These are phyloP conservation scores for Geotrypetes seraphini DNA, from an alignment of 2,797 vertebrate genomes.

Conservation along the genomic window DNA sequence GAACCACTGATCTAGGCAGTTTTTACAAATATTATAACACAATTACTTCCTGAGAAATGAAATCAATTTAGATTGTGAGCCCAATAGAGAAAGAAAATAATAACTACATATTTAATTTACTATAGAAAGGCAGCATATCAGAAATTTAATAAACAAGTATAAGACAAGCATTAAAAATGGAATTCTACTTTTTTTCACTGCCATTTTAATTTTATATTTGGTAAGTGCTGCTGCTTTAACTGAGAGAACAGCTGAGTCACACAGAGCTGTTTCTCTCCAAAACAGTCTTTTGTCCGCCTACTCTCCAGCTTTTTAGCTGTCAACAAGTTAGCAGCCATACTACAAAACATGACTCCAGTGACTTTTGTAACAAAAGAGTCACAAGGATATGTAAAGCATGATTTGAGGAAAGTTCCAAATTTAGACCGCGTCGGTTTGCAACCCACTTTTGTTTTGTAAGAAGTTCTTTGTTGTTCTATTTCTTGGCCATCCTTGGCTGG, in stretches of 20 bases:
- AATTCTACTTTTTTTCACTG: too few relatives aligned
- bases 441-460: not conserved
- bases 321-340: conserved; percentile 22
- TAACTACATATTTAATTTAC: too few relatives aligned
- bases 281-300: conserved; percentile 8
- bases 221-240: too few relatives aligned
- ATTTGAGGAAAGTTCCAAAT: conserved; percentile 18
- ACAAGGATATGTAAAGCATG: conserved; percentile 24
- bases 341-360: conserved; percentile 27
- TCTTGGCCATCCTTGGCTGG: conserved; percentile 2
- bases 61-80: too few relatives aligned
- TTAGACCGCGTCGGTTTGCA: conserved; percentile 11
- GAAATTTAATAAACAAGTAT: too few relatives aligned
- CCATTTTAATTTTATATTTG: too few relatives aligned
- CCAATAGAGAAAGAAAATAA: too few relatives aligned
- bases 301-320: not conserved
- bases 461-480: not conserved
- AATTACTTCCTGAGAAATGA: too few relatives aligned
- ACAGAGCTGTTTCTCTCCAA: not conserved
- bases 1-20: too few relatives aligned
- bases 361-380: conserved; percentile 24
- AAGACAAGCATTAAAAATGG: too few relatives aligned
- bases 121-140: too few relatives aligned
- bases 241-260: conserved; percentile 35
- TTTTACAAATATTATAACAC: too few relatives aligned